Evolutionary conservation across 2,888 invertebrate genomes (phyloP), one percentile per base, ranked within the genome.

Genomic region (Aphrophora alni): DNA sequence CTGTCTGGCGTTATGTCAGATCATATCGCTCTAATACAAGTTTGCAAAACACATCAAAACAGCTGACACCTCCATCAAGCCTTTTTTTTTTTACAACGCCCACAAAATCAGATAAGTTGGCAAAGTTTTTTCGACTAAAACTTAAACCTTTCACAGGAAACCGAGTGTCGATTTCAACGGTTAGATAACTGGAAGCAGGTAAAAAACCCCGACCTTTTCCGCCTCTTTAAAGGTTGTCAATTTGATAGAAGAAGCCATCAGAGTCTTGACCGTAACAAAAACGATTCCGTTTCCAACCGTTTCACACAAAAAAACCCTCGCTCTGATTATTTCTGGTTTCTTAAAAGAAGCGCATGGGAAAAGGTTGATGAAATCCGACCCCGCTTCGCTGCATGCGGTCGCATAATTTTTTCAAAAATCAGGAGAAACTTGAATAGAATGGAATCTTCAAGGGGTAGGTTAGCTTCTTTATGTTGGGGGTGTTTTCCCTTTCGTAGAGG

Each of bases 101-200:
- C 59, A 14, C 2, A n/a, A 59, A 59, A 59, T 59, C 59, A 59
- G 59, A 59, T 59, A 59, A 59, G 5, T 8, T 8, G 59, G 10
- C 59, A 0, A 14, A 14, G 44, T 44, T n/a, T 59, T 59, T 59
- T 59, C 5, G 21, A 59, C 21, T 21, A 3, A 59, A 59, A 21
- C n/a, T 59, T 59, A 59, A 59, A 59, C 59, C 59, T 59, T 59
- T 59, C 59, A 4, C 59, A 59, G 59, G 59, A 59, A 59, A 59
- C 59, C 59, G 59, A n/a, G n/a, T 59, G 12, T 21, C 12, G 59
- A 59, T 59, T 59, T 21, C 59, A 59, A 21, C n/a, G 21, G 21
- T 21, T 21, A n/a, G 59, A 59, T 59, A 59, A 59, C 59, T 21
- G 21, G 59, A 21, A 59, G 59, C 59, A 21, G 21, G 21, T 21